Conservation (phyloP, 2,113 vertebrate species). For the Probosciger aterrimus region DNA sequence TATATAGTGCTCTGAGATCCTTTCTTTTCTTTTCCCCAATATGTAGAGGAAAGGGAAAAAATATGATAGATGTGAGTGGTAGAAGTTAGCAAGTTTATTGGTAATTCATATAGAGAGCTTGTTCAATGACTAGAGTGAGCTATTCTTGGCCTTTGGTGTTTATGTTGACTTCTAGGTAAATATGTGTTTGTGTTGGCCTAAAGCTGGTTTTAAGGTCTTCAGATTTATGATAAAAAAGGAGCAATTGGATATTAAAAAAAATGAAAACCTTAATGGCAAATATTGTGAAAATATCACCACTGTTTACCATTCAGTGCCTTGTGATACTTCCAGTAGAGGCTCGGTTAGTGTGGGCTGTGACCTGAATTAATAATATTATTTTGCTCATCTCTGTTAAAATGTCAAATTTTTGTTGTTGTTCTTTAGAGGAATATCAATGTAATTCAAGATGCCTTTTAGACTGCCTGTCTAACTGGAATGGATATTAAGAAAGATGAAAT, state of each 20-base stretch:
- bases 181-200: background rate
- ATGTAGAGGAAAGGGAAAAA: background rate
- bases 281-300: slow-evolving; percentile 40
- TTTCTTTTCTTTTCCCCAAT: background rate
- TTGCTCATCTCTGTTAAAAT: slow-evolving; percentile 32
- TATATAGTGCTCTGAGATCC: background rate
- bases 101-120: background rate
- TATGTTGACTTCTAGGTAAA: background rate
- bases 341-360: background rate
- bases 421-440: background rate
- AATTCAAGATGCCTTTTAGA: slow-evolving; percentile 10
- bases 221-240: background rate
- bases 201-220: background rate
- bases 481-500: background rate
- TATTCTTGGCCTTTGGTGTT: background rate
- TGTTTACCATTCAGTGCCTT: slow-evolving; percentile 44
- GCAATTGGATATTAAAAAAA: slow-evolving; percentile 19
- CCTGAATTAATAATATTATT: slow-evolving; percentile 22
- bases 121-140: background rate
- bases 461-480: background rate
- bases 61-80: background rate
- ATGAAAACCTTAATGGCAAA: slow-evolving; percentile 33
- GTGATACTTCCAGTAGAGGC: background rate
- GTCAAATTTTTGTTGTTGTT: background rate
- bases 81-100: background rate